Conservation (phyloP, 2,113 vertebrate species). For the Corythaixoides concolor region DNA sequence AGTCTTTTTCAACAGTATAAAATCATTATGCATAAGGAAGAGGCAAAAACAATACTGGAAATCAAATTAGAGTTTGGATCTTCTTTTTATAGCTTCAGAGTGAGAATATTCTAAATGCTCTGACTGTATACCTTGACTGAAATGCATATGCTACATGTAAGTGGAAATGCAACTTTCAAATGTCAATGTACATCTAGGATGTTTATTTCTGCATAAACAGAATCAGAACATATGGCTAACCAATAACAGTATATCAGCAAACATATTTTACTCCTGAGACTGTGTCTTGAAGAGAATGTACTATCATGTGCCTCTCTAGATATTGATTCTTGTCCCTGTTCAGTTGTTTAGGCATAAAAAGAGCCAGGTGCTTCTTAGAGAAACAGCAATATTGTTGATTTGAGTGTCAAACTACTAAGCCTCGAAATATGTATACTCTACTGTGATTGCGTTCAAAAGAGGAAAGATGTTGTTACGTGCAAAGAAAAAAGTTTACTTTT, state of each 20-base stretch:
- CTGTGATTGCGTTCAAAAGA: neutral
- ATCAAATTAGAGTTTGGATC: neutral
- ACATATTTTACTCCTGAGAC: neutral
- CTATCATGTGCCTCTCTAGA: neutral
- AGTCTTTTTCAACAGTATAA: neutral
- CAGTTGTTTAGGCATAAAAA: neutral
- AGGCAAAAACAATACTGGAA: neutral
- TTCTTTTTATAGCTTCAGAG: neutral
- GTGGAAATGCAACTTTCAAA: neutral
- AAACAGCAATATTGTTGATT: neutral
- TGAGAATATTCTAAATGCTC: neutral
- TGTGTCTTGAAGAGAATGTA: neutral
- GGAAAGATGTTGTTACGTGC: neutral
- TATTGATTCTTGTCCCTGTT: neutral
- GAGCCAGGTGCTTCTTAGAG: neutral
- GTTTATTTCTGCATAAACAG: slow-evolving; percentile 29
- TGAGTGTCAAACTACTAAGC: neutral
- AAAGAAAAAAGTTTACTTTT: neutral
- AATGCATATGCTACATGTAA: neutral
- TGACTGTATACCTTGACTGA: neutral
- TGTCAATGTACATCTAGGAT: neutral
- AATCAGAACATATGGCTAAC: slow-evolving; percentile 3
- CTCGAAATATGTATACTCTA: neutral
- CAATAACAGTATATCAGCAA: neutral
- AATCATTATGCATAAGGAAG: neutral